Conservation (phyloP, 1,140 invertebrate species). For the Neodiprion pinetum region DNA sequence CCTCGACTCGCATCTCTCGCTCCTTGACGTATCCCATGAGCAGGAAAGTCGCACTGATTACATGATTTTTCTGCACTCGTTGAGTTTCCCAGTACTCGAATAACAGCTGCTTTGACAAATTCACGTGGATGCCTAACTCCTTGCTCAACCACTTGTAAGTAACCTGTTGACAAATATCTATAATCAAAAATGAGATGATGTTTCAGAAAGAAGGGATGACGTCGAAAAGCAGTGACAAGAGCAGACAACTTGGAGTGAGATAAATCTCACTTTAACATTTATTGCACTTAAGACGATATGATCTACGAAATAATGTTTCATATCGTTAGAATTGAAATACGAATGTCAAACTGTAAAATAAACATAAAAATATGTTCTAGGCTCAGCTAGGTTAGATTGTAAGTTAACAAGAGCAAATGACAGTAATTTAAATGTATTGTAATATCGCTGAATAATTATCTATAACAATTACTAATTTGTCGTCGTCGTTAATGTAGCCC, state of each 20-base stretch:
- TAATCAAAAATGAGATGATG: constrained; percentile 1
- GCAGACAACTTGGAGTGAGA: no score
- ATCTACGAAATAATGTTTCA: not conserved
- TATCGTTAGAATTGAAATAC: no score
- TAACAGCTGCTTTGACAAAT: constrained; percentile 53
- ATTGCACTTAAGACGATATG: not conserved
- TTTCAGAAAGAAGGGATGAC: no score
- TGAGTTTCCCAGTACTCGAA: constrained; percentile 46
- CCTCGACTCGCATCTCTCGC: constrained; percentile 49
- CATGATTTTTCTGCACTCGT: constrained; percentile 35
- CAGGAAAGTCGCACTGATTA: constrained; percentile 43
- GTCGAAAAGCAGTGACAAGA: no score
- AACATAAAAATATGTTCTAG: not conserved
- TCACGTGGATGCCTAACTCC: constrained; percentile 53
- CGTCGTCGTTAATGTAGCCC: constrained; percentile 42
- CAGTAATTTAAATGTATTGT: not conserved
- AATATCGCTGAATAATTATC: not conserved
- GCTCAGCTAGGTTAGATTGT: not conserved
- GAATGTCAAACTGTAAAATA: no score
- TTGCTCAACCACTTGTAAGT: constrained; percentile 60
- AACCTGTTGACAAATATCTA: constrained; percentile 40
- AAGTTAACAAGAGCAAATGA: not conserved
- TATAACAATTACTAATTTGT: constrained; percentile 41
- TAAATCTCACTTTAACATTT: no score
- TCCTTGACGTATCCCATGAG: constrained; percentile 50